A percentile compares a stretch with the other conserved stretches of the same genome.
These are phyloP conservation scores for Eilema sororculum DNA, from an alignment of 2,888 invertebrate species.

Conservation along the genomic window DNA sequence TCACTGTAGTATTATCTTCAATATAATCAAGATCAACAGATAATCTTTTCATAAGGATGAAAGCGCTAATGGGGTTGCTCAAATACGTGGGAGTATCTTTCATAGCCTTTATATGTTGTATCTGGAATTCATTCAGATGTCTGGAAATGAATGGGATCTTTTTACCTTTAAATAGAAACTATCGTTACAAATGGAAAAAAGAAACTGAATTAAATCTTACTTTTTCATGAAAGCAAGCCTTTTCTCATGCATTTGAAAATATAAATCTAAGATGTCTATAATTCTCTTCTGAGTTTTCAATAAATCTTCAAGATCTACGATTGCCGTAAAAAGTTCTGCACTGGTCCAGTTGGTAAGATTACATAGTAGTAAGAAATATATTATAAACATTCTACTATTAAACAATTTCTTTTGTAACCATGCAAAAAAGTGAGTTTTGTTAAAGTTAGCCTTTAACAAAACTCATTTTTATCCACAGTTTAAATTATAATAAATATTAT, in stretches of 20 bases:
- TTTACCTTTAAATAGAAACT: background rate
- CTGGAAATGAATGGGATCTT: background rate
- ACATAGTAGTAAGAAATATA: background rate
- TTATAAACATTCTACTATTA: background rate
- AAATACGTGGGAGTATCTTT: conserved; percentile 93
- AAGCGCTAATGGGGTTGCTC: conserved; percentile 98
- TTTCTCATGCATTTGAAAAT: conserved; percentile 93
- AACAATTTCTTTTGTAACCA: background rate
- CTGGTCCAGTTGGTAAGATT: background rate
- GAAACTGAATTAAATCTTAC: background rate
- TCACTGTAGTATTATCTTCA: background rate
- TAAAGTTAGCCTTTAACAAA: too few relatives aligned
- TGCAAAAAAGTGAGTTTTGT: background rate
- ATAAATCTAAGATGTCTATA: conserved; percentile 93
- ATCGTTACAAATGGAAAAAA: background rate
- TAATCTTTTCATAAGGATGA: conserved; percentile 96
- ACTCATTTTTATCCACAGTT: too few relatives aligned
- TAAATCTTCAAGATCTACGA: conserved; percentile 90
- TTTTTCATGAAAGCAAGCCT: conserved; percentile 85
- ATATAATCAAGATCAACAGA: conserved; percentile 96
- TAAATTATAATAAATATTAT: too few relatives aligned
- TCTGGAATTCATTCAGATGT: conserved; percentile 66
- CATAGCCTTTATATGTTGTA: conserved; percentile 92
- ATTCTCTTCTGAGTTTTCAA: conserved; percentile 95
- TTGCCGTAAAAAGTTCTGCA: conserved; percentile 10